Base-by-base conservation (phyloP, 2,113 vertebrate species). In the Anser cygnoides region DNA sequence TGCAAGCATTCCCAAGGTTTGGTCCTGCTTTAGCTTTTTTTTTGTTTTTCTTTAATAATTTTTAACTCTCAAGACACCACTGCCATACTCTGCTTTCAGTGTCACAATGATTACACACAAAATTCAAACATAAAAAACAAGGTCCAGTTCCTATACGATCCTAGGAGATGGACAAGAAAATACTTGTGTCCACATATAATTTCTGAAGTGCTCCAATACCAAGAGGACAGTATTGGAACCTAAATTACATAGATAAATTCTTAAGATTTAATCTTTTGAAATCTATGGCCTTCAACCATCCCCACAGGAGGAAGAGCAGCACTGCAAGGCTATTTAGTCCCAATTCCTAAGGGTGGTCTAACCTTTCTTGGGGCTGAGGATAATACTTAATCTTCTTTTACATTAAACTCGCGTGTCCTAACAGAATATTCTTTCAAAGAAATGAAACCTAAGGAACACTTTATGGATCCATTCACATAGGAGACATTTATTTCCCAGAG, bases 241-340 rank as follows among this genome's bases (percentile, higher is more conserved):
- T 80, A 87, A 87, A 96, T 94, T 95, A 84, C 89, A 87, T 4
- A 94, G 86, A 94, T 96, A 95, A 95, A 96, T 96, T 92, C 73
- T 90, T 73, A 87, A 94, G 62, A 76, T 89, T 88, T 94, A 75
- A 81, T 92, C 80, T 94, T 89, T 89, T 87, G 73, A 94, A 89
- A 91, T 95, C 82, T 93, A 33, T 73, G 54, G 54, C 67, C 37
- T 82, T 90, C 73, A 84, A 89, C 89, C 67, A 86, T 83, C 58
- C 89, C 81, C 87, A 71, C 63, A 80, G 86, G 62, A 63, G 18
- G 54, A 71, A 84, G 28, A 19, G 26, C 43, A 33, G 52, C 65
- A 22, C 73, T 37, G 29, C 77, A 80, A 86, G 89, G 85, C 49
- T 68, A 58, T 67, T 80, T 66, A 63, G 50, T 76, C 41, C 71